Evolutionary conservation across 2,113 vertebrate genomes (phyloP).

Genomic region (Lagopus leucura): DNA sequence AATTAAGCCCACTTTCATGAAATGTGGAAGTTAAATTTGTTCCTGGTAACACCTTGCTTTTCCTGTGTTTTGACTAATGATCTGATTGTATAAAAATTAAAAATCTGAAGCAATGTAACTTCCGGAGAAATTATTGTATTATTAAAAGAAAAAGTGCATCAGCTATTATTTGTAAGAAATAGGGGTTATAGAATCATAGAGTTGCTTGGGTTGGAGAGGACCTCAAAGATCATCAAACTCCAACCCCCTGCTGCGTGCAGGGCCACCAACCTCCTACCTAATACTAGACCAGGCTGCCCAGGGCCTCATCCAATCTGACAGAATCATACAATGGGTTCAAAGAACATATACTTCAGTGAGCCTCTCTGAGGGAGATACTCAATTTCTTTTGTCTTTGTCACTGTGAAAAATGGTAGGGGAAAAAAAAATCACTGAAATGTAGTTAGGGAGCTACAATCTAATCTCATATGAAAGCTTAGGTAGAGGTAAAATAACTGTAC

Average conservation of each 20-base stretch:
- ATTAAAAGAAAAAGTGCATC: neutral
- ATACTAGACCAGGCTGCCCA: too few relatives aligned
- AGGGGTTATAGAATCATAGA: neutral
- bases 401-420: neutral
- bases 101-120: neutral
- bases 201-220: too few relatives aligned
- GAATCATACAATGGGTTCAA: neutral
- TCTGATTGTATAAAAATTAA: neutral
- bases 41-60: neutral
- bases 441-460: neutral
- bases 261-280: too few relatives aligned
- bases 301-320: too few relatives aligned
- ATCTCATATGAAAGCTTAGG: neutral
- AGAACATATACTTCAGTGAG: accelerated
- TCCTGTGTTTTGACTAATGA: neutral
- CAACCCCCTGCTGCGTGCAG: too few relatives aligned
- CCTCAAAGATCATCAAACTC: too few relatives aligned
- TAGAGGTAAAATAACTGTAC: neutral
- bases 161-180: neutral
- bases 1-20: neutral
- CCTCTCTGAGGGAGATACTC: neutral
- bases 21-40: neutral
- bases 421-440: neutral
- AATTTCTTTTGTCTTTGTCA: conserved; percentile 15
- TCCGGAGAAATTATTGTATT: neutral